These are phyloP conservation scores for Threskiornis aethiopicus DNA, from an alignment of 2,797 vertebrate species.

Conservation along the genomic window DNA sequence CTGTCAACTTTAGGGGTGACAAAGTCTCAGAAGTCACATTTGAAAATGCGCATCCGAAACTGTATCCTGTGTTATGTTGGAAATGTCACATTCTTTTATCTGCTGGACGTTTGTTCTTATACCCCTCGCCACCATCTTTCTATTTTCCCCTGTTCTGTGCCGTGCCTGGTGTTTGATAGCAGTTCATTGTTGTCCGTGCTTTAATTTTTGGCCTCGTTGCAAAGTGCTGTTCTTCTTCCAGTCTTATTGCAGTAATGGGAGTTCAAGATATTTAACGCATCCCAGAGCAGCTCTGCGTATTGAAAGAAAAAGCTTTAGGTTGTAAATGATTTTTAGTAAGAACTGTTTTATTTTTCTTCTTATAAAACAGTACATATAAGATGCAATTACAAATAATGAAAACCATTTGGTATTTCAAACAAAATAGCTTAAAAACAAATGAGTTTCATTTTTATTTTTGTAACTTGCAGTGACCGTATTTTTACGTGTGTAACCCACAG, in stretches of 20 bases:
- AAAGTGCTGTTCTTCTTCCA: background rate
- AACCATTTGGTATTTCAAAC: conserved; percentile 12
- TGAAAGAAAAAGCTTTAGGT: background rate
- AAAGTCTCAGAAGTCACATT: background rate
- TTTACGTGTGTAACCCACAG: conserved; percentile 1
- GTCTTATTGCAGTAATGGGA: background rate
- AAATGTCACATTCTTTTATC: background rate
- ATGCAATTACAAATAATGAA: conserved; percentile 19
- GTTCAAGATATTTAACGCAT: background rate
- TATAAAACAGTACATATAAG: background rate
- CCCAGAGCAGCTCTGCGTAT: background rate
- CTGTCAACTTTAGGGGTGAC: background rate
- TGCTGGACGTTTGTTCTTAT: background rate
- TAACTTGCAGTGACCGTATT: background rate
- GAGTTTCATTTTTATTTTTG: conserved; percentile 21
- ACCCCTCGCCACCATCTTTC: background rate
- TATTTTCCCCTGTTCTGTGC: background rate
- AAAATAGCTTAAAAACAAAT: background rate
- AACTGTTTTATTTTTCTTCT: background rate
- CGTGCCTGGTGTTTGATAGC: accelerated
- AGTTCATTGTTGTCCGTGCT: background rate
- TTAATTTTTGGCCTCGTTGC: background rate
- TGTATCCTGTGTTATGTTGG: background rate
- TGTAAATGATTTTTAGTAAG: conserved; percentile 6
- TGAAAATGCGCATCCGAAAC: background rate